Conservation (phyloP, 2,888 invertebrate genomes). For the Lycocerus yunnanus region DNA sequence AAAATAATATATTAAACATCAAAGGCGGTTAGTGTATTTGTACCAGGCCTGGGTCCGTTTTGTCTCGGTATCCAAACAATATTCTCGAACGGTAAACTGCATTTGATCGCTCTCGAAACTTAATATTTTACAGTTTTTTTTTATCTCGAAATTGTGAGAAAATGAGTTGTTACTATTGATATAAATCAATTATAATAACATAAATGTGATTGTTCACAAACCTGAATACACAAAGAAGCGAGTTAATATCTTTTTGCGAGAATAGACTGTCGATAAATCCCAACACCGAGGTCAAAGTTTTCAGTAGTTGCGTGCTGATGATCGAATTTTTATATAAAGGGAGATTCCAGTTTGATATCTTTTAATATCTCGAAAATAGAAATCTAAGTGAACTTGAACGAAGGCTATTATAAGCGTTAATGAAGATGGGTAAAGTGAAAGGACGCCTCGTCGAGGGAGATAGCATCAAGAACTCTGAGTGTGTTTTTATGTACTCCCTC, state of each 20-base stretch:
- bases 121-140: too few relatives aligned
- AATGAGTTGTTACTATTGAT: not conserved
- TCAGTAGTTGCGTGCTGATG: not conserved
- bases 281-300: not conserved
- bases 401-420: constrained; percentile 48
- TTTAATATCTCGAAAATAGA: constrained; percentile 22
- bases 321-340: not conserved
- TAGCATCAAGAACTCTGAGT: constrained; percentile 49
- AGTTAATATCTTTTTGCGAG: not conserved
- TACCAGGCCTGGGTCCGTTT: too few relatives aligned
- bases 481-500: constrained; percentile 52
- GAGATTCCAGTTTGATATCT: constrained; percentile 19
- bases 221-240: not conserved
- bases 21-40: too few relatives aligned
- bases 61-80: too few relatives aligned
- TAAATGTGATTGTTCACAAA: not conserved
- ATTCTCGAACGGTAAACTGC: too few relatives aligned
- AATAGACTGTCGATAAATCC: not conserved
- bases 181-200: not conserved
- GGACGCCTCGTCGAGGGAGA: constrained; percentile 42
- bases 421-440: constrained; percentile 49
- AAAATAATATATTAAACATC: too few relatives aligned
- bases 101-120: too few relatives aligned
- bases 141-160: too few relatives aligned
- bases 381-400: constrained; percentile 38